phyloP scores from a whole-genome alignment of 2,113 vertebrate genomes.

The Camelus bactrianus region DNA sequence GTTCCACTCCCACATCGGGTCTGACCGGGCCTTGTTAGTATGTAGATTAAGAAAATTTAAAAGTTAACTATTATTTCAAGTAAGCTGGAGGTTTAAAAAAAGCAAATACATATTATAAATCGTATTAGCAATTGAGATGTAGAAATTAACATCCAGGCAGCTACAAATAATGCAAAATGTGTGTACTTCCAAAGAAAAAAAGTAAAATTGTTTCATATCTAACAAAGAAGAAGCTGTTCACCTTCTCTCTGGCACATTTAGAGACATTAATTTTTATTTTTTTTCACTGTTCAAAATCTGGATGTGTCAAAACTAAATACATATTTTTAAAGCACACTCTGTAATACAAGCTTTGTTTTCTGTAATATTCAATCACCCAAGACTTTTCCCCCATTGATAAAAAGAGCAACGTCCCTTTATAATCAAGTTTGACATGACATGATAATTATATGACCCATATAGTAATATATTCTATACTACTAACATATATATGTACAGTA shows the following conservation, averaged over 20 bases:
- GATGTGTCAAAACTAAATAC: not conserved
- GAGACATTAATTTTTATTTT: not conserved
- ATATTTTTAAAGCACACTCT: not conserved
- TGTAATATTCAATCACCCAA: not conserved
- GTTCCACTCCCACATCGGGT: not conserved
- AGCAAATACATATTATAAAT: not conserved
- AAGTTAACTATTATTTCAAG: not conserved
- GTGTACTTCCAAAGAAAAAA: not conserved
- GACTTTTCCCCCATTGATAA: not conserved
- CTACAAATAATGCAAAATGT: not conserved
- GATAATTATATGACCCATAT: not conserved
- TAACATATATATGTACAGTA: no score
- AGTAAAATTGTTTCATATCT: not conserved
- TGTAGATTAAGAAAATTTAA: not conserved
- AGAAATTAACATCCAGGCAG: not conserved
- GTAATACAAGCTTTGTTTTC: not conserved
- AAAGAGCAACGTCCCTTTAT: not conserved
- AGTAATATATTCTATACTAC: not conserved
- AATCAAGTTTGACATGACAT: not conserved
- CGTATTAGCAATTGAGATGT: not conserved
- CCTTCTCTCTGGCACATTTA: not conserved
- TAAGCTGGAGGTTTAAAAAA: not conserved
- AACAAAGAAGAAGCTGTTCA: not conserved
- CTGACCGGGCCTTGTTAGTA: not conserved
- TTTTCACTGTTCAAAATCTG: not conserved